Base-by-base conservation (phyloP, 2,797 vertebrate genomes). In the Sebastes variabilis region DNA sequence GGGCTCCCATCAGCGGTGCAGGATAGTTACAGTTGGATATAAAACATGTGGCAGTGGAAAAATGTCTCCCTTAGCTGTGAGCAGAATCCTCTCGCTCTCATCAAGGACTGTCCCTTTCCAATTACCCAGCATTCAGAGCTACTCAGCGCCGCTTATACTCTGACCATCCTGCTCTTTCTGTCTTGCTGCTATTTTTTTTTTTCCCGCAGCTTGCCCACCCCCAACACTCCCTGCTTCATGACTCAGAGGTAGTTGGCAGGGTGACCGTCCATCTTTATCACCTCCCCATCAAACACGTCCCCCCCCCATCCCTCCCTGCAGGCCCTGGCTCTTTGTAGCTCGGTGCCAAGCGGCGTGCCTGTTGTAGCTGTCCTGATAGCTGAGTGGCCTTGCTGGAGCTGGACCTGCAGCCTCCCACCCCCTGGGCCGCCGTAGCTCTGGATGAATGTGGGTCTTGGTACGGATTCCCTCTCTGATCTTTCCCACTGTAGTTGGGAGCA, bases 351-450 rank as follows among this genome's bases (percentile, higher is more conserved):
- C 66, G 11, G 75, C 27, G 79, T 38, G 84, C 64, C 81, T 85
- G 90, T 92, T 92, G 93, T 80, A 90, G 87, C 86, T 74, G 82
- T 72, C 79, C 89, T 87, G 88, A 93, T 93, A 91, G 85, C 80
- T 38, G 66, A 88, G 85, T 84, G 85, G 86, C 78, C 71, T 81
- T 70, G 52, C 68, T 84, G 72, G 32, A 83, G 82, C 82, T 78
- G 77, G 32, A 79, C 34, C 10, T 81, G 74, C 81, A 80, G 68
- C 74, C 79, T 72, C 75, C 77, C 73, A 36, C 70, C 84, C 77
- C 66, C 24, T 24, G 79, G 60, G 84, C 32, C 30, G 73, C 68
- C 1, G 72, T 69, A 54, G 66, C 58, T 85, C 84, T 68, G 68
- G 75, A 72, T 82, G 76, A 85, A 87, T 72, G 66, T 65, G 66